Evolutionary conservation across 2,113 vertebrate genomes (phyloP).

Genomic region (Cavia porcellus): DNA sequence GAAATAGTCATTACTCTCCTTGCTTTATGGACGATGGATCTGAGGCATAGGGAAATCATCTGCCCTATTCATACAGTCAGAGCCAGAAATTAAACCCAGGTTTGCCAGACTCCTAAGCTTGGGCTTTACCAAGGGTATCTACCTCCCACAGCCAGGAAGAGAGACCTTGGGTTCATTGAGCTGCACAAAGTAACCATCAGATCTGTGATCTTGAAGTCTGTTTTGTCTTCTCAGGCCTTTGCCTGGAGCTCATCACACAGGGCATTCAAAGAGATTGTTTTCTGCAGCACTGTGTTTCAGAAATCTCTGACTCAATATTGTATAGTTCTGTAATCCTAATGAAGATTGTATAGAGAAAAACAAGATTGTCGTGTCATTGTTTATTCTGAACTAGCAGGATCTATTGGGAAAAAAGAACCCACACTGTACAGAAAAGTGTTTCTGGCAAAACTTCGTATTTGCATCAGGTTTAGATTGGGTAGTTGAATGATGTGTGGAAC

Average conservation of each 20-base stretch:
- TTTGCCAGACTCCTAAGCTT: neutral
- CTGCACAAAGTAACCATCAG: neutral
- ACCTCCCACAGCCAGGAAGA: neutral
- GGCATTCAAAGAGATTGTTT: neutral
- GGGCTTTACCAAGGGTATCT: accelerated
- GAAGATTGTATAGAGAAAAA: neutral
- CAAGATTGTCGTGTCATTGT: neutral
- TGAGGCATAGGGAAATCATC: neutral
- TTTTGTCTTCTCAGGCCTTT: conserved; percentile 11
- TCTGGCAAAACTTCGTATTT: neutral
- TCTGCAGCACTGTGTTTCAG: neutral
- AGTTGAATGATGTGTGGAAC: neutral
- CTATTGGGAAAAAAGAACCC: neutral
- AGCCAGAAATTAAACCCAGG: neutral
- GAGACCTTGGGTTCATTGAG: neutral
- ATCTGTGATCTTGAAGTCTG: neutral
- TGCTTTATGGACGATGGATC: neutral
- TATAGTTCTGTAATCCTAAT: neutral
- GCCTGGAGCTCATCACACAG: neutral
- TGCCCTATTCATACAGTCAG: neutral
- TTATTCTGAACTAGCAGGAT: neutral
- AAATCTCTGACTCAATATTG: neutral
- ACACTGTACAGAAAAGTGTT: neutral
- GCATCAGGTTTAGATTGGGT: neutral
- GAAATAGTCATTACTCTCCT: neutral